phyloP scores from a whole-genome alignment of 2,113 vertebrate species.

The Urocitellus parryii region DNA sequence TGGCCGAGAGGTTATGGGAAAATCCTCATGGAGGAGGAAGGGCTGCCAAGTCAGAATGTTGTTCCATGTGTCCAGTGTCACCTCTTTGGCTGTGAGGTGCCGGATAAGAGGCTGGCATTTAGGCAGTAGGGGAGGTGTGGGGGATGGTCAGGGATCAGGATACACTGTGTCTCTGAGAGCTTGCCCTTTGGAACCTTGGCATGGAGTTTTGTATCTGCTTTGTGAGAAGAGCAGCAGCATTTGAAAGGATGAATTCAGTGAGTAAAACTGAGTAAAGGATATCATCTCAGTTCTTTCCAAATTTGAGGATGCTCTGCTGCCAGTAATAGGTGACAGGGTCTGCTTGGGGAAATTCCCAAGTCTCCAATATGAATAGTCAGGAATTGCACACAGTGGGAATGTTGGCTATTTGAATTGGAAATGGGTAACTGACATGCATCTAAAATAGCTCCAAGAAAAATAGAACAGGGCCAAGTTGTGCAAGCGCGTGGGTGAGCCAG shows the following conservation, averaged over 20 bases:
- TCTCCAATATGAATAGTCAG: neutral
- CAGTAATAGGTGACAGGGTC: neutral
- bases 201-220: neutral
- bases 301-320: neutral
- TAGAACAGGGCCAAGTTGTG: neutral
- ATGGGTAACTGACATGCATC: neutral
- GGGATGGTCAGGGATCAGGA: neutral
- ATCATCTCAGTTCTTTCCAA: neutral
- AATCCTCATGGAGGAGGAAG: neutral
- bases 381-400: neutral
- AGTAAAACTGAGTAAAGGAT: neutral
- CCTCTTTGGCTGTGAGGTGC: neutral
- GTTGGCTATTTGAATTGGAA: constrained; percentile 14
- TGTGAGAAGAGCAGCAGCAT: neutral
- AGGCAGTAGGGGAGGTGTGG: neutral
- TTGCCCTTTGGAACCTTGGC: neutral
- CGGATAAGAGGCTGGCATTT: neutral
- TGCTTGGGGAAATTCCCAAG: neutral
- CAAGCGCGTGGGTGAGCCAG: neutral
- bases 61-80: neutral
- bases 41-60: neutral
- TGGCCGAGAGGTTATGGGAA: neutral
- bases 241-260: neutral
- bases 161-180: too few relatives aligned
- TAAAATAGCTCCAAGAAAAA: neutral